Base-by-base conservation (phyloP, 1,140 invertebrate genomes). In the Drosophila sp. region DNA sequence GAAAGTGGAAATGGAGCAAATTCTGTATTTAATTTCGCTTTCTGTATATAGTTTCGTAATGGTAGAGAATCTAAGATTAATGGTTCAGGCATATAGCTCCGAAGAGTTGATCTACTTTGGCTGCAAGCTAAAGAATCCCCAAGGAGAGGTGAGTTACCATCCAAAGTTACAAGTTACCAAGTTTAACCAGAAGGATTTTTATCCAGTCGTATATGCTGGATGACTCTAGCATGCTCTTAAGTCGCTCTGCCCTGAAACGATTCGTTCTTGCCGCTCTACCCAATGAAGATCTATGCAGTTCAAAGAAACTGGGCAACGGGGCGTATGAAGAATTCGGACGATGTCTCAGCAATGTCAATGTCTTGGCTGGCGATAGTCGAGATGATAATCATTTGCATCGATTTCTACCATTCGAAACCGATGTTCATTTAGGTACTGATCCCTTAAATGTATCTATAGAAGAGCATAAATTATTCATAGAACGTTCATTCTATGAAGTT, bases 81-180 rank as follows among this genome's bases (percentile, higher is more conserved):
- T 90, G 83, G 29, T 90, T 4, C 41, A 44, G n/a, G 11, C 65
- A 17, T 47, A 79, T 8, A 75, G 35, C 4, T 44, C 66, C 25
- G 23, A 89, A 1, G 68, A 89, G 2, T 70, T 80, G 1, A 71
- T 90, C 0, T 91, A 89, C 33, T 91, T 84, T 62, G 87, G 87
- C 47, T 90, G 80, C 44, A 84, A 90, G 2, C 27, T 90, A 6
- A 68, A 41, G 6, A 58, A 29, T 5, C 25, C 32, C 3, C 29
- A 57, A 4, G 66, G 72, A 27, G 50, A 79, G 66, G 73, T 84
- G 2, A 38, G 66, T 44, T 47, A 0, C 5, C 2, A 2, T 4
- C n/a, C 3, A 56, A 27, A 8, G 17, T 17, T 29, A 41, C 3
- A 10, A 5, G 17, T 7, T 60, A 7, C 0, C 17, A 10, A 10